These are phyloP conservation scores for Siniperca knerii DNA, from an alignment of 2,113 vertebrate genomes.

Conservation along the genomic window DNA sequence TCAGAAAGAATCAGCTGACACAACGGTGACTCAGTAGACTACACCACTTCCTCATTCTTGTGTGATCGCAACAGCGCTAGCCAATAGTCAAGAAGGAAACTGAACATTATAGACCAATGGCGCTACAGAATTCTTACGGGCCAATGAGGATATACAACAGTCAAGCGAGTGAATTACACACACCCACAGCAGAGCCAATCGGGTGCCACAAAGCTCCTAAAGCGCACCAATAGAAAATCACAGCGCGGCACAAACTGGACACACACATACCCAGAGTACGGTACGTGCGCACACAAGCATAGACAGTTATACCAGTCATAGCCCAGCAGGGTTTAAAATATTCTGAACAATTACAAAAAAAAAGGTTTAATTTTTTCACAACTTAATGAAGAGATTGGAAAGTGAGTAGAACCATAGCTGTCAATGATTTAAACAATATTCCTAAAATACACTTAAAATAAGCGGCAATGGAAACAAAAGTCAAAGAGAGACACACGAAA, in stretches of 20 bases:
- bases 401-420: neutral
- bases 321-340: neutral
- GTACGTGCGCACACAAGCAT: constrained; percentile 40
- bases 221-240: constrained; percentile 87
- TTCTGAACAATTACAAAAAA: accelerated
- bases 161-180: constrained; percentile 64
- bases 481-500: neutral
- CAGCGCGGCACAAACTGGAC: constrained; percentile 85
- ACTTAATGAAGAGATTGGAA: neutral
- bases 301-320: neutral
- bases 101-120: constrained; percentile 44
- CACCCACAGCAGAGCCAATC: constrained; percentile 84
- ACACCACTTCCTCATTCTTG: constrained; percentile 86
- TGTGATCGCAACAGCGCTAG: constrained; percentile 67
- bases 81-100: constrained; percentile 69
- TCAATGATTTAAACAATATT: neutral
- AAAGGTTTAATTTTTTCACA: neutral
- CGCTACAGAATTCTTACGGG: neutral
- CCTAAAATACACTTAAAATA: neutral
- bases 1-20: constrained; percentile 89
- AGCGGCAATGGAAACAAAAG: neutral
- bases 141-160: constrained; percentile 65
- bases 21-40: constrained; percentile 89
- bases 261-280: constrained; percentile 45
- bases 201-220: neutral